Conservation (phyloP, 2,113 vertebrate species). For the Catharus fuscescens region DNA sequence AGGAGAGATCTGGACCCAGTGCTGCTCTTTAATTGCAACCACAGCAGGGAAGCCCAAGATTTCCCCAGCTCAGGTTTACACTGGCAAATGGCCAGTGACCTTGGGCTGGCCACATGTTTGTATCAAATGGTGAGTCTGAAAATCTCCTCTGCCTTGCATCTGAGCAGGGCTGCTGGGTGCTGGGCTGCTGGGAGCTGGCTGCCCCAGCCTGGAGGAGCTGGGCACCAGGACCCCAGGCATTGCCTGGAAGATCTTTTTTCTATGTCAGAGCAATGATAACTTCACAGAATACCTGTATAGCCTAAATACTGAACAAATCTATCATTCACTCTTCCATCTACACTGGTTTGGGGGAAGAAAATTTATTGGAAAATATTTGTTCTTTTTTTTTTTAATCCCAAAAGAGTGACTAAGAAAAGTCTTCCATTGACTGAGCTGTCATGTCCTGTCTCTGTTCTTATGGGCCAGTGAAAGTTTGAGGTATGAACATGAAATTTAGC, state of each 20-base stretch:
- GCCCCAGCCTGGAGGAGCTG: rapidly evolving
- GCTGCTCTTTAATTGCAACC: slow-evolving; percentile 42
- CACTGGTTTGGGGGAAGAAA: neutral
- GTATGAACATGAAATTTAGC: neutral
- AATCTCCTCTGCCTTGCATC: neutral
- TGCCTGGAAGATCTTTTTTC: neutral
- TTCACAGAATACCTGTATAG: neutral
- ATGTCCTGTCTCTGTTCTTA: neutral
- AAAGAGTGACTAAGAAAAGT: neutral
- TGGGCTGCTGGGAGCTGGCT: neutral
- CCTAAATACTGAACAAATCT: neutral
- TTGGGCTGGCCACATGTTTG: neutral
- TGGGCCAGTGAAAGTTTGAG: neutral
- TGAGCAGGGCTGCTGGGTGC: neutral
- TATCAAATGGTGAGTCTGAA: neutral
- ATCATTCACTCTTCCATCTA: neutral
- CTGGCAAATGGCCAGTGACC: neutral
- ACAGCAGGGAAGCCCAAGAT: neutral
- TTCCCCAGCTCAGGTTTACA: neutral
- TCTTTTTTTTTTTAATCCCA: neutral
- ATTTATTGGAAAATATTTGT: neutral
- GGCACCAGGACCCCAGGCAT: neutral
- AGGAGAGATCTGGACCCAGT: neutral
- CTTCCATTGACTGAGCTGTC: neutral
- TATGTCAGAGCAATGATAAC: rapidly evolving